Base-by-base conservation (phyloP, 1,140 invertebrate genomes). In the Halesus radiatus region DNA sequence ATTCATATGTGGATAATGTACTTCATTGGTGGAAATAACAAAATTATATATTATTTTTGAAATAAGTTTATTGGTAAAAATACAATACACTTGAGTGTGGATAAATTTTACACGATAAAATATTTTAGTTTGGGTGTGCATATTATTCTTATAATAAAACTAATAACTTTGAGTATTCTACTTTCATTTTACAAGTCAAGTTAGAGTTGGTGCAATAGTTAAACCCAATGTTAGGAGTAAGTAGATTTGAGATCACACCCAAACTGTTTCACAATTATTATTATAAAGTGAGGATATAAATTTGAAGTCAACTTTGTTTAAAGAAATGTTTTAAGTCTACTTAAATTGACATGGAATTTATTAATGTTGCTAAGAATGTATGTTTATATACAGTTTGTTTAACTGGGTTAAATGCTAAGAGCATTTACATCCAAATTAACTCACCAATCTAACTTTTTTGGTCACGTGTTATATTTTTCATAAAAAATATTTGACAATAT, bases 11-110 rank as follows among this genome's bases (percentile, higher is more conserved):
- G n/a, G 20, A 22, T 22, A 56, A 5, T 56, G 53, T 56, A 0
- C 18, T 18, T 56, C 18, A 56, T 18, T 18, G 5, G n/a, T 20
- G 7, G 54, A 56, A 56, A 56, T 56, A n/a, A 56, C 13, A 56
- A 56, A n/a, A 56, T 18, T 18, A 56, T 18, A 18, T 18, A 56
- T 56, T 4, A 56, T 72, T 72, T 72, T 72, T 52, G 68, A 72
- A 72, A 72, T 72, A 72, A 72, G 45, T 72, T 72, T 72, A 72
- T 72, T 72, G 68, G 68, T 72, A 72, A 72, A 72, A 72, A 72
- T 72, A 72, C 68, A 72, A 53, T 72, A 72, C 45, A 72, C 50
- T 53, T 72, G 23, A 53, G 37, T 53, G 68, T 72, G 68, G 50
- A 72, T 72, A 22, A 72, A 72, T 72, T 53, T 18, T 53, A 60